These are phyloP conservation scores for Scolopax mira DNA, from an alignment of 2,113 vertebrate genomes.

Conservation along the genomic window DNA sequence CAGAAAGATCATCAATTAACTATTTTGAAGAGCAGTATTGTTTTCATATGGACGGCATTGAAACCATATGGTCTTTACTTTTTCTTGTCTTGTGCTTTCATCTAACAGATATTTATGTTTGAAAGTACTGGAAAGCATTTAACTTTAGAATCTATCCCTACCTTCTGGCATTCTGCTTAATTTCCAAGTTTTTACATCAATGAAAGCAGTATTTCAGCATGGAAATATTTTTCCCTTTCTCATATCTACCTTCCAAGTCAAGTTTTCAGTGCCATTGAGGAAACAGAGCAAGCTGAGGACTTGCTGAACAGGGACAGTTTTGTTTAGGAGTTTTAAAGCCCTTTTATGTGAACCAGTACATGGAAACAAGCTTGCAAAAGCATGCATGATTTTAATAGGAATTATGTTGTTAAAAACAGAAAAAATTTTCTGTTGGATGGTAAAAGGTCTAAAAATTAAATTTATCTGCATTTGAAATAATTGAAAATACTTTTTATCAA, in stretches of 20 bases:
- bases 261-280: background rate
- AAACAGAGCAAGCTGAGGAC: background rate
- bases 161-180: slow-evolving; percentile 65
- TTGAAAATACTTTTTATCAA: background rate
- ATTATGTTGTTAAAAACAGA: background rate
- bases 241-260: slow-evolving; percentile 17
- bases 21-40: slow-evolving; percentile 55
- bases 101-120: slow-evolving; percentile 70
- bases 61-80: slow-evolving; percentile 70
- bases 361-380: background rate
- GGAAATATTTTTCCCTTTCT: background rate
- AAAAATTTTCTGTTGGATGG: background rate
- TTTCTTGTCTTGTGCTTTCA: slow-evolving; percentile 65
- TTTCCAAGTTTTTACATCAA: slow-evolving; percentile 60
- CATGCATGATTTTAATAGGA: background rate
- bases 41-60: slow-evolving; percentile 67
- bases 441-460: background rate
- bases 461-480: background rate
- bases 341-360: background rate
- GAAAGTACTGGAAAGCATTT: slow-evolving; percentile 66
- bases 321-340: background rate
- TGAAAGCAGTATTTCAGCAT: slow-evolving; percentile 46
- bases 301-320: background rate
- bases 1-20: slow-evolving; percentile 48
- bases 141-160: slow-evolving; percentile 60